phyloP scores from a whole-genome alignment of 2,888 invertebrate genomes.

The Epistrophe grossulariae region DNA sequence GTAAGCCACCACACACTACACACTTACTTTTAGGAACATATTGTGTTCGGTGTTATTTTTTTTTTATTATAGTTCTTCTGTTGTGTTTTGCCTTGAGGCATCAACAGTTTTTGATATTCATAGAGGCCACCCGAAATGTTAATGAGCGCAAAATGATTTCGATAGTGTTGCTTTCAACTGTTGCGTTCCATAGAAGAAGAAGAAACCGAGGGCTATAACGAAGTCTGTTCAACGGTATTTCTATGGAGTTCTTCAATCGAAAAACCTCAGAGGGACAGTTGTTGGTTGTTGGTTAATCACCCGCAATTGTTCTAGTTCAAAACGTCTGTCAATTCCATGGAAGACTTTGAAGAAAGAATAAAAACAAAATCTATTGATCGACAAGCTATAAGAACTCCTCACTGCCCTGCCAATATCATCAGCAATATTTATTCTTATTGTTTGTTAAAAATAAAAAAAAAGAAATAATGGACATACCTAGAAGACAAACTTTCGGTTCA shows the following conservation, averaged over 20 bases:
- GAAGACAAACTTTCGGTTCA: constrained; percentile 15
- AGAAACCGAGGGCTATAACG: constrained; percentile 19
- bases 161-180: constrained; percentile 48
- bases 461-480: constrained; percentile 10
- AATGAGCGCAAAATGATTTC: constrained; percentile 73
- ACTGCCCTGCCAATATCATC: constrained; percentile 30
- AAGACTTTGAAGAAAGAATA: constrained; percentile 35
- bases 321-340: constrained; percentile 66
- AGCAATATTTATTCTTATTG: constrained; percentile 48
- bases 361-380: constrained; percentile 30
- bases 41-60: constrained; percentile 9
- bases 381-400: constrained; percentile 25
- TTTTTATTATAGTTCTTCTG: constrained; percentile 11
- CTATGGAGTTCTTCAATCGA: constrained; percentile 22
- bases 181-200: constrained; percentile 3
- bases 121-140: constrained; percentile 72
- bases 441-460: constrained; percentile 52
- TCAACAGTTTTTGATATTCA: constrained; percentile 62
- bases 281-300: constrained; percentile 60
- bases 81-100: constrained; percentile 8
- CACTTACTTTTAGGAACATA: constrained; percentile 39
- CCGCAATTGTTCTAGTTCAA: constrained; percentile 73
- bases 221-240: constrained; percentile 36
- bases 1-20: constrained; percentile 40
- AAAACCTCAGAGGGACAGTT: constrained; percentile 35